Evolutionary conservation across 2,888 invertebrate species (phyloP).

Genomic region (Tryphoninae sp.): DNA sequence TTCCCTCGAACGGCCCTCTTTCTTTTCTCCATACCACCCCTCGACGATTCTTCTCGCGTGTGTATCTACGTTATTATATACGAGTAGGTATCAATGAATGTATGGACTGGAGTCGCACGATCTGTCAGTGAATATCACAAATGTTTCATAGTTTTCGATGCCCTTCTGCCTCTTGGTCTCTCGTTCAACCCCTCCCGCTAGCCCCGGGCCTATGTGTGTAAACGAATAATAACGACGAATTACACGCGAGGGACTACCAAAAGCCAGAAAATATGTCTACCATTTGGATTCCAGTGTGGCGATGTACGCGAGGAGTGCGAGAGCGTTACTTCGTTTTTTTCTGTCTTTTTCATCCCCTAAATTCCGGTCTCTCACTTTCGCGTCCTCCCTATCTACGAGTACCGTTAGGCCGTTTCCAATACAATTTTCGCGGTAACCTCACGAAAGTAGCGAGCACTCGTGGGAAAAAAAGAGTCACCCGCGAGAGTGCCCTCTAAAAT

Average conservation of each 20-base stretch:
- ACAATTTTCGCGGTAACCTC: conserved; percentile 46
- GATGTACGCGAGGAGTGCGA: conserved; percentile 28
- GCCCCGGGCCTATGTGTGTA: conserved; percentile 61
- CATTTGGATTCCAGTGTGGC: conserved; percentile 67
- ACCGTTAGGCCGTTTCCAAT: conserved; percentile 22
- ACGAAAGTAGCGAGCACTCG: conserved; percentile 13
- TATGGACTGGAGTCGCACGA: conserved; percentile 18
- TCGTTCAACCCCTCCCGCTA: conserved; percentile 62
- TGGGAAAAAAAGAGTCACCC: conserved; percentile 32
- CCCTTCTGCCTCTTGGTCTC: conserved; percentile 62
- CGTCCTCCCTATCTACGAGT: conserved; percentile 5
- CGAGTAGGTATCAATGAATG: conserved; percentile 49
- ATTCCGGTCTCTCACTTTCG: conserved; percentile 30
- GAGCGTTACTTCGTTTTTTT: conserved; percentile 19
- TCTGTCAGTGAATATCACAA: conserved; percentile 27
- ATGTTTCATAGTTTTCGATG: neutral
- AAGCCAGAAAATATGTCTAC: conserved; percentile 70
- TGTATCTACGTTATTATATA: conserved; percentile 13
- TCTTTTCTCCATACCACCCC: conserved; percentile 35
- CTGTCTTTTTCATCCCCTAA: conserved; percentile 12
- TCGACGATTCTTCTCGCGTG: conserved; percentile 42
- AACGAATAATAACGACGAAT: conserved; percentile 79
- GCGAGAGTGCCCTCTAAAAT: conserved; percentile 40
- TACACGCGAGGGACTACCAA: conserved; percentile 65
- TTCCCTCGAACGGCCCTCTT: conserved; percentile 37